Conservation (phyloP, 2,888 invertebrate genomes). For the Sphecodes monilicornis region DNA sequence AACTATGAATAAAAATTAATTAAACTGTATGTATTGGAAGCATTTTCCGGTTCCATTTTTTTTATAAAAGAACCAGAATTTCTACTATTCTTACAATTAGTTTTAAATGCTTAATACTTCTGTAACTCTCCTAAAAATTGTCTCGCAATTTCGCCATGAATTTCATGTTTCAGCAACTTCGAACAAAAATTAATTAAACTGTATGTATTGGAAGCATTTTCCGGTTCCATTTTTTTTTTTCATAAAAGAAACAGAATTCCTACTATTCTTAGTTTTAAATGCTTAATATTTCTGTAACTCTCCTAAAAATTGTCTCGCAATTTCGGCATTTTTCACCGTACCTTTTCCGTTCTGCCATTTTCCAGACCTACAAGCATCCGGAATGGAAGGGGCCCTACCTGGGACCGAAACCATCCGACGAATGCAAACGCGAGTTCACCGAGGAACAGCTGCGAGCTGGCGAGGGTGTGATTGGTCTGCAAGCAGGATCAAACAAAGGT, state of each 20-base stretch:
- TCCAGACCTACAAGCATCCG: constrained; percentile 92
- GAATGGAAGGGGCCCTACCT: constrained; percentile 95
- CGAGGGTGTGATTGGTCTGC: constrained; percentile 95
- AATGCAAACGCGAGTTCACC: constrained; percentile 96
- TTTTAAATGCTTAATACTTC: no score
- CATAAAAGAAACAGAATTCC: neutral
- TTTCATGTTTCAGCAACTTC: no score
- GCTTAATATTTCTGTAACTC: no score
- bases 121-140: no score
- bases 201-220: no score
- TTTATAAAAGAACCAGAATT: no score
- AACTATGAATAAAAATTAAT: no score
- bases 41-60: no score
- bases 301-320: neutral
- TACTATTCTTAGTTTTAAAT: neutral
- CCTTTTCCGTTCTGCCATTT: constrained; percentile 40
- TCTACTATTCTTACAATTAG: no score
- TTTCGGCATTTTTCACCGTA: neutral
- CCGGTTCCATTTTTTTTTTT: neutral
- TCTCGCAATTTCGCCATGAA: no score
- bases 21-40: no score
- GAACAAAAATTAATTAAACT: no score
- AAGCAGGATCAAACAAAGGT: constrained; percentile 98
- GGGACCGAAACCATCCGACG: constrained; percentile 97
- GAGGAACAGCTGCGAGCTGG: constrained; percentile 96